phyloP scores from a whole-genome alignment of 2,888 invertebrate species.

The Calameuta filiformis region DNA sequence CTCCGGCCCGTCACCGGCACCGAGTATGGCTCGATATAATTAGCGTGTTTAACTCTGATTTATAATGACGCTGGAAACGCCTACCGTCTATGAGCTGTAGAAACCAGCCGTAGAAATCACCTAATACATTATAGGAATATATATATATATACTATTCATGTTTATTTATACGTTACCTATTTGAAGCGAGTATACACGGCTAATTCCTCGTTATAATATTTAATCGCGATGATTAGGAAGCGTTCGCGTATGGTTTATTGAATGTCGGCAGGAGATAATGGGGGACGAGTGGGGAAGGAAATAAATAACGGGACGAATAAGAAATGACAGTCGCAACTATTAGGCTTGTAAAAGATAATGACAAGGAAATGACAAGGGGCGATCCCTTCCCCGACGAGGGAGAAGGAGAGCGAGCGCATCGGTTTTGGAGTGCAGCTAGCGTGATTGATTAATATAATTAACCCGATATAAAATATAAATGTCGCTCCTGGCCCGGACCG shows the following conservation, averaged over 20 bases:
- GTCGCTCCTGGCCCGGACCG: background rate
- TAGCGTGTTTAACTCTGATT: conserved; percentile 61
- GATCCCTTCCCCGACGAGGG: background rate
- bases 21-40: conserved; percentile 51
- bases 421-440: background rate
- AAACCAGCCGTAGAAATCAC: background rate
- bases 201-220: conserved; percentile 34
- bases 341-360: background rate
- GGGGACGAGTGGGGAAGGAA: too few relatives aligned
- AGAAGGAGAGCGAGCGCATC: background rate
- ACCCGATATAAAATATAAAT: background rate
- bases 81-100: conserved; percentile 48
- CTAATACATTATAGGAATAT: background rate
- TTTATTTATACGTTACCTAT: background rate
- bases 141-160: background rate
- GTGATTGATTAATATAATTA: background rate
- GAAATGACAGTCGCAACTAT: background rate
- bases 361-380: background rate
- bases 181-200: conserved; percentile 7
- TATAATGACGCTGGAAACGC: conserved; percentile 60
- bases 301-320: background rate
- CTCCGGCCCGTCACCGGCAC: conserved; percentile 29
- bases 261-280: too few relatives aligned
- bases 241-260: background rate
- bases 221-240: conserved; percentile 19